Base-by-base conservation (phyloP, 2,888 invertebrate species). In the Lamellibrachia satsuma region DNA sequence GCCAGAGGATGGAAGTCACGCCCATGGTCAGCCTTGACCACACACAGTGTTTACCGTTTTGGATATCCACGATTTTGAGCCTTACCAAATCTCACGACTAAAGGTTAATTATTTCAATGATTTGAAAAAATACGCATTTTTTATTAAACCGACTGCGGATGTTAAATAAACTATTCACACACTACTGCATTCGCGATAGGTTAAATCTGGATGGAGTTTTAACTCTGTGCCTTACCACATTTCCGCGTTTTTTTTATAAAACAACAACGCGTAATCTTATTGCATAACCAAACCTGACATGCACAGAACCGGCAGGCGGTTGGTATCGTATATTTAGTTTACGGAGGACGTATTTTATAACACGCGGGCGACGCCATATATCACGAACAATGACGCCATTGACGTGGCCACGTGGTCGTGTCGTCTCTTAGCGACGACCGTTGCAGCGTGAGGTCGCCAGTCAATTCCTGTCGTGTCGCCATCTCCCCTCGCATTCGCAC, bases 401-500 rank as follows among this genome's bases (percentile, higher is more conserved):
- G 75, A 75, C 75, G 75, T 6, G 15, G 75, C 75, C 75, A 75
- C 75, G 75, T 75, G 75, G 11, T n/a, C 75, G 75, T 75, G 75
- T 75, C 22, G 75, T 75, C 22, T 15, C 75, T n/a, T 75, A 75
- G 75, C 75, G n/a, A 75, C 75, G 75, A 22, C 15, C 75, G n/a
- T 15, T 75, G 75, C 75, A 22, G 75, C 75, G 75, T 75, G 75
- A 75, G 3, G 75, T 6, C 75, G 75, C 75, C 75, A 75, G 75
- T 75, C 75, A 75, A 75, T 75, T 75, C 75, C 75, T 75, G 75
- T 75, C 75, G 75, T 75, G 75, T 75, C 75, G 22, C n/a, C 75
- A 22, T 75, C 75, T 75, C 22, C 75, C 75, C 22, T 22, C 22
- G 22, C 75, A 22, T 15, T 75, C 75, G 11, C 75, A 75, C 75